Conservation (phyloP, 1,140 invertebrate species). For the Drosophila santomea region DNA sequence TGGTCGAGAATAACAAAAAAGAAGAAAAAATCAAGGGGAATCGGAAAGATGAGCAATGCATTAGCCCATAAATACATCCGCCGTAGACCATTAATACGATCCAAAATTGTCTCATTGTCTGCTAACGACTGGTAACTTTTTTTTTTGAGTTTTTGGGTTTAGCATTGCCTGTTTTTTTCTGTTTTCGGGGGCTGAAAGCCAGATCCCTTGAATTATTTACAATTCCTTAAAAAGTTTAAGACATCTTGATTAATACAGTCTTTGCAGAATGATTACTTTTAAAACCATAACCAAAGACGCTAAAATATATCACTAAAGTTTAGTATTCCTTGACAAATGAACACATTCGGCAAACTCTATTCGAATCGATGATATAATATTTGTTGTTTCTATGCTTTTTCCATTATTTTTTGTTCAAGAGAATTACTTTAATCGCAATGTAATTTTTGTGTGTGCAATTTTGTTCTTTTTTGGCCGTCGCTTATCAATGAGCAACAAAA, state of each 20-base stretch:
- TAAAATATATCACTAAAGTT: neutral
- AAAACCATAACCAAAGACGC: too few species aligned
- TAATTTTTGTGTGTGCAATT: constrained; percentile 46
- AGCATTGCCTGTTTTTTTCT: neutral
- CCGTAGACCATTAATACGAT: constrained; percentile 29
- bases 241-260: too few species aligned
- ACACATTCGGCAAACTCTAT: neutral
- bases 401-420: neutral
- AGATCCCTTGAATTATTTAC: too few species aligned
- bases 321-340: neutral
- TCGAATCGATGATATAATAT: neutral
- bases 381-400: neutral
- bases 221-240: too few species aligned
- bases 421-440: constrained; percentile 75
- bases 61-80: constrained; percentile 44
- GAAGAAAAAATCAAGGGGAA: neutral
- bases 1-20: constrained; percentile 26
- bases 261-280: too few species aligned
- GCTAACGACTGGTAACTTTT: neutral
- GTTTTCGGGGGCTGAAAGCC: neutral
- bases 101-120: constrained; percentile 20
- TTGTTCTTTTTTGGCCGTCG: constrained; percentile 1
- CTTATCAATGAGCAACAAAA: constrained; percentile 40
- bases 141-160: neutral
- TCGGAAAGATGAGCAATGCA: constrained; percentile 32